phyloP scores from a whole-genome alignment of 2,888 invertebrate species.

The Druceiella hillmani region DNA sequence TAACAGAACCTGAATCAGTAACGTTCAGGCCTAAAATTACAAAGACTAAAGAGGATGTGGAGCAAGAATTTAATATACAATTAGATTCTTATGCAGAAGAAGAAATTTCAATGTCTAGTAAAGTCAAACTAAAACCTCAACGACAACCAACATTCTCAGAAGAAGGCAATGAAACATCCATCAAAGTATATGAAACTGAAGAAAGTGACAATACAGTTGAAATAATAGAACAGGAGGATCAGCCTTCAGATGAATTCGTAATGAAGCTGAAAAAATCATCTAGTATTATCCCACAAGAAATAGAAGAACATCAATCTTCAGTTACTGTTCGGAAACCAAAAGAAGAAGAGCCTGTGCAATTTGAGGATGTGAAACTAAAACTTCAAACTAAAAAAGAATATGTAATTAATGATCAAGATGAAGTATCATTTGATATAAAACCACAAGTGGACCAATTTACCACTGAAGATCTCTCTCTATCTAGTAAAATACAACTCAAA shows the following conservation, averaged over 20 bases:
- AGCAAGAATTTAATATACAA: conserved; percentile 85
- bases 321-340: conserved; percentile 37
- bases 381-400: conserved; percentile 64
- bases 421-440: conserved; percentile 43
- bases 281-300: conserved; percentile 35
- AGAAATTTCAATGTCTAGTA: conserved; percentile 81
- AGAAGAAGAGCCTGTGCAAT: conserved; percentile 41
- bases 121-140: conserved; percentile 71
- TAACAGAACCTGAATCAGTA: conserved; percentile 70
- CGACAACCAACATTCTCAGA: conserved; percentile 70
- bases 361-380: conserved; percentile 60
- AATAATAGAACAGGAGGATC: conserved; percentile 40
- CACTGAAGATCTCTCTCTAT: conserved; percentile 66
- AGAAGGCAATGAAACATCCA: conserved; percentile 71
- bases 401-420: conserved; percentile 63
- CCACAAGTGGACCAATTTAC: conserved; percentile 47
- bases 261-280: conserved; percentile 41
- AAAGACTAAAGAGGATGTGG: conserved; percentile 80
- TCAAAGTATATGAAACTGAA: conserved; percentile 54
- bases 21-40: conserved; percentile 72
- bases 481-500: conserved; percentile 64
- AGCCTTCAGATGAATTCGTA: conserved; percentile 35
- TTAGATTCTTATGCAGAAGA: conserved; percentile 83
- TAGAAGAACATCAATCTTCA: conserved; percentile 41
- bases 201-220: conserved; percentile 42